A percentile compares a stretch with the other conserved stretches of the same genome.
These are phyloP conservation scores for Myripristis jacobus DNA, from an alignment of 2,797 vertebrate species.

Conservation along the genomic window DNA sequence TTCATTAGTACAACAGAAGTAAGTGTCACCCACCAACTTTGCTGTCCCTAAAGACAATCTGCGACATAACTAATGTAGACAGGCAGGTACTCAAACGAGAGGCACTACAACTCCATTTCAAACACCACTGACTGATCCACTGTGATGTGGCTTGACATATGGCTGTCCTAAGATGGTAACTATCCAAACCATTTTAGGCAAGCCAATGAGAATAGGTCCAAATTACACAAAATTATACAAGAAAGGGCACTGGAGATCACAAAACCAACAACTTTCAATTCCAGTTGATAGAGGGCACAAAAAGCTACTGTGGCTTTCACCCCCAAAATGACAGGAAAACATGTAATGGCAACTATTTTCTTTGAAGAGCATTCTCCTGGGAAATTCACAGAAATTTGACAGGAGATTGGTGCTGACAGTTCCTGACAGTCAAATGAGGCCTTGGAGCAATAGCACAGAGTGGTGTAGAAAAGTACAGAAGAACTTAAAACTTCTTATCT, in stretches of 20 bases:
- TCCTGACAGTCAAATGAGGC: constrained; percentile 53
- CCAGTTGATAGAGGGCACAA: constrained; percentile 58
- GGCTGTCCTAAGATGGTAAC: constrained; percentile 36
- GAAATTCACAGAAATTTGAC: constrained; percentile 57
- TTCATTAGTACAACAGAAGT: not conserved
- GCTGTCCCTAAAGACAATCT: not conserved
- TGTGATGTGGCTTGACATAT: constrained; percentile 13
- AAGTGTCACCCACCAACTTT: not conserved
- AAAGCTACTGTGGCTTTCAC: constrained; percentile 54
- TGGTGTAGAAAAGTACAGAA: constrained; percentile 12
- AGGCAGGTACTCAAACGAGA: not conserved
- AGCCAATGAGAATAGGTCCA: constrained; percentile 21
- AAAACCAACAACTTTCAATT: constrained; percentile 57
- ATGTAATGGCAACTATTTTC: constrained; percentile 72
- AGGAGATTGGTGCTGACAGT: constrained; percentile 65
- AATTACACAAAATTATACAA: constrained; percentile 46
- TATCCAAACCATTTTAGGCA: constrained; percentile 24
- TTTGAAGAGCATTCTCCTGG: constrained; percentile 61
- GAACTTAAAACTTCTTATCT: not conserved
- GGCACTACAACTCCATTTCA: not conserved
- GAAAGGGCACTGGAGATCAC: constrained; percentile 39
- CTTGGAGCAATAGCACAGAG: constrained; percentile 15
- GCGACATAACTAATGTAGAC: not conserved
- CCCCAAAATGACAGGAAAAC: constrained; percentile 56
- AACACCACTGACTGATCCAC: not conserved